Evolutionary conservation across 2,797 vertebrate genomes (phyloP).

Genomic region (Momotus momota): DNA sequence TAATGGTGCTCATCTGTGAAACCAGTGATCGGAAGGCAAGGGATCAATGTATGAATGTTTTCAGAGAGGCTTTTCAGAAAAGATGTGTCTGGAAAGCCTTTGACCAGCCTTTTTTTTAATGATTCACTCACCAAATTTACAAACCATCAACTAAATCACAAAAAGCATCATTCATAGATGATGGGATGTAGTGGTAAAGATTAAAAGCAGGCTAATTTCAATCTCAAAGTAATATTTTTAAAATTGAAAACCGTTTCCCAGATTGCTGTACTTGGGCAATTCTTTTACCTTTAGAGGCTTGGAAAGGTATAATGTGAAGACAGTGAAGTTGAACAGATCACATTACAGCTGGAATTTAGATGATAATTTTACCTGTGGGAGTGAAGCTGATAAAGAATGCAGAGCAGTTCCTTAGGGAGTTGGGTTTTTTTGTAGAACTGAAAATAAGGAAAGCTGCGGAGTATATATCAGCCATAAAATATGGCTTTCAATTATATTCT

Average conservation of each 20-base stretch:
- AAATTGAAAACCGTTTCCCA: not conserved
- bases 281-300: not conserved
- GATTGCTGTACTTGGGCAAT: not conserved
- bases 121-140: not conserved
- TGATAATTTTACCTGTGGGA: not conserved
- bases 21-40: not conserved
- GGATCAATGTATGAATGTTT: not conserved
- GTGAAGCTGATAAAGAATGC: not conserved
- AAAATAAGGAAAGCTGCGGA: not conserved
- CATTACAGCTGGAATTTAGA: not conserved
- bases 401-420: not conserved
- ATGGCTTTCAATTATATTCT: not conserved
- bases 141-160: not conserved
- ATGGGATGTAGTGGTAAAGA: not conserved
- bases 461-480: not conserved
- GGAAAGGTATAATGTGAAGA: not conserved
- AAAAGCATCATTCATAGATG: not conserved
- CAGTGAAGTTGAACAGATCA: not conserved
- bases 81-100: not conserved
- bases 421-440: not conserved
- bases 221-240: not conserved
- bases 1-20: not conserved
- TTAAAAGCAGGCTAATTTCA: not conserved
- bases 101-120: not conserved
- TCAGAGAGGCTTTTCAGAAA: not conserved